phyloP scores from a whole-genome alignment of 1,140 invertebrate species.

The Cydia pomonella region DNA sequence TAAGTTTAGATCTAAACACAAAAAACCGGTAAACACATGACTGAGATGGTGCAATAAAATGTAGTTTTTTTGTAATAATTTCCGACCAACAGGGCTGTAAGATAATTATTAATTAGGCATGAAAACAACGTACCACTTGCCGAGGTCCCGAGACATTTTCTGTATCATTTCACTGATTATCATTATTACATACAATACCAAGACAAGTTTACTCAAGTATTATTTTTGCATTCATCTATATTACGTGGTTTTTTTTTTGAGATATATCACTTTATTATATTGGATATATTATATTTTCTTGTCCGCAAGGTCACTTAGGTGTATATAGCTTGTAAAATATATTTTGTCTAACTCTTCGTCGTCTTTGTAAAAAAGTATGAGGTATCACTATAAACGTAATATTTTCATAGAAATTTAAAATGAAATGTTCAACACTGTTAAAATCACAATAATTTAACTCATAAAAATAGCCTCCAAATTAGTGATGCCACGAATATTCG shows the following conservation, averaged over 20 bases:
- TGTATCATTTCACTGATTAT: slow-evolving; percentile 34
- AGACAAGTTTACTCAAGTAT: slow-evolving; percentile 37
- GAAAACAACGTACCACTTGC: not conserved
- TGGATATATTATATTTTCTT: slow-evolving; percentile 60
- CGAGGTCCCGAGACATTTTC: not conserved
- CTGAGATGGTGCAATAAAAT: slow-evolving; percentile 30
- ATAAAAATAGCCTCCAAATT: too few species aligned
- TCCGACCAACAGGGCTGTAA: not conserved
- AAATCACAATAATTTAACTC: too few species aligned
- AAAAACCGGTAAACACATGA: slow-evolving; percentile 32
- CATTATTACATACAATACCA: slow-evolving; percentile 35
- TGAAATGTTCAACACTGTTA: too few species aligned
- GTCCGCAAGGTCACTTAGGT: slow-evolving; percentile 70
- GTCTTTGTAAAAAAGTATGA: too few species aligned
- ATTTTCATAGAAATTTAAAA: too few species aligned
- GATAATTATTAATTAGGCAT: too few species aligned
- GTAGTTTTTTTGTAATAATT: slow-evolving; percentile 20
- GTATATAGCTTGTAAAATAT: too few species aligned
- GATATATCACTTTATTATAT: slow-evolving; percentile 42
- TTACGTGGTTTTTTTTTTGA: slow-evolving; percentile 47
- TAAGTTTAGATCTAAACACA: slow-evolving; percentile 30
- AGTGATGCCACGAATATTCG: too few species aligned
- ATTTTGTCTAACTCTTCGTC: too few species aligned
- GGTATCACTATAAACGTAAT: too few species aligned
- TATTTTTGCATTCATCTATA: slow-evolving; percentile 47